A percentile compares a stretch with the other conserved stretches of the same genome.
Evolutionary conservation across 1,140 invertebrate species (phyloP).

Genomic region (Chlorops oryzae): DNA sequence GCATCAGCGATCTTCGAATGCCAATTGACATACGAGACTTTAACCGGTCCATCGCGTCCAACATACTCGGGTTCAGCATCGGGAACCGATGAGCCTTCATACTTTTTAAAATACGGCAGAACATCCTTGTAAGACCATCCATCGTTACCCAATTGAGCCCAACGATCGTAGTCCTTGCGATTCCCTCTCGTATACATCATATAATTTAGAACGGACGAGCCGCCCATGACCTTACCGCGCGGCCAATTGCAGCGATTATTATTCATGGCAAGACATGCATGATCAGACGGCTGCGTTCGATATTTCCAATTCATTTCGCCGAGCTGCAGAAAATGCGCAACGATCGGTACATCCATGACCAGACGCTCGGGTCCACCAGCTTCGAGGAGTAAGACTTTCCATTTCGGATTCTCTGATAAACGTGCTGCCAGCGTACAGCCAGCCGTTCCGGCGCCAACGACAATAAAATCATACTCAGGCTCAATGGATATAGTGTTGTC

Average conservation of each 20-base stretch:
- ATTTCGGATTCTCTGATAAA: constrained; percentile 55
- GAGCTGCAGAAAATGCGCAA: constrained; percentile 58
- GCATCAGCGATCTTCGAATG: constrained; percentile 58
- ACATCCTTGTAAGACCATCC: constrained; percentile 81
- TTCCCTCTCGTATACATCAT: constrained; percentile 85
- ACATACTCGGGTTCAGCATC: constrained; percentile 53
- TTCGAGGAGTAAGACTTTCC: constrained; percentile 63
- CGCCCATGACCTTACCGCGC: constrained; percentile 72
- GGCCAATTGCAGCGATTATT: constrained; percentile 63
- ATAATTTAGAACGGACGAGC: constrained; percentile 80
- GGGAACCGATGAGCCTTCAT: constrained; percentile 62
- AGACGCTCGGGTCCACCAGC: constrained; percentile 57
- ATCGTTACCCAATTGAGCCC: constrained; percentile 67
- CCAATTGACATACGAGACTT: constrained; percentile 53
- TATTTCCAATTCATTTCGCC: constrained; percentile 63
- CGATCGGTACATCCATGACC: constrained; percentile 62
- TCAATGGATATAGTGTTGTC: constrained; percentile 41
- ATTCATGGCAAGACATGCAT: constrained; percentile 48
- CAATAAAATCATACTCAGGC: constrained; percentile 56
- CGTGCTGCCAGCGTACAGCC: constrained; percentile 64
- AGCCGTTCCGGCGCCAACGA: constrained; percentile 68
- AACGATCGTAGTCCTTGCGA: constrained; percentile 69
- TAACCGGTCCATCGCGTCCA: constrained; percentile 54
- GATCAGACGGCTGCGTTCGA: constrained; percentile 55
- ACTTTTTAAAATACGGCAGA: constrained; percentile 74